Evolutionary conservation across 35 echinoderm and acorn worm genomes (phyloP).

Genomic region (Apostichopus parvimensis): DNA sequence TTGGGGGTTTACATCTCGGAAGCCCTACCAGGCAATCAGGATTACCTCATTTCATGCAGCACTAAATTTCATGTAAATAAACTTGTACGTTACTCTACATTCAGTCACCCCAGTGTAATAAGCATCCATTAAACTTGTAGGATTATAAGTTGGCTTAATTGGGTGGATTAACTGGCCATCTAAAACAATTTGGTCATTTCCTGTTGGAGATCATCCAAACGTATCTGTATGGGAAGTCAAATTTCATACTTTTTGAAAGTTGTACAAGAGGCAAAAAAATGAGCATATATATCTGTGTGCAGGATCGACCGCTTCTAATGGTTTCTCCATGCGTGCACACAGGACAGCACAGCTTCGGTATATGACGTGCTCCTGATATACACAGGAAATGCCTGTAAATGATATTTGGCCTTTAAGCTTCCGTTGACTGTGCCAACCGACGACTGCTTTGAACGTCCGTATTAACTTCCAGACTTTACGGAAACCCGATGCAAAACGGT

Average conservation of each 20-base stretch:
- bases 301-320: background rate
- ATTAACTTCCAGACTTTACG: background rate
- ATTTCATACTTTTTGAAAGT: background rate
- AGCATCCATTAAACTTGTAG: too few relatives aligned
- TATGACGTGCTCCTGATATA: background rate
- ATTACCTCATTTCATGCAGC: too few relatives aligned
- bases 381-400: background rate
- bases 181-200: background rate
- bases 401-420: background rate
- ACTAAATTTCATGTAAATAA: too few relatives aligned
- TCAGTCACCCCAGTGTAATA: too few relatives aligned
- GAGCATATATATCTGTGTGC: too few relatives aligned
- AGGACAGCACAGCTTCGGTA: background rate
- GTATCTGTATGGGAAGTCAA: background rate
- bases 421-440: background rate
- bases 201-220: background rate
- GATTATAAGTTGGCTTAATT: too few relatives aligned
- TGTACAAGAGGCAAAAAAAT: background rate
- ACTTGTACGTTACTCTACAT: too few relatives aligned
- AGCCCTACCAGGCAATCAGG: too few relatives aligned
- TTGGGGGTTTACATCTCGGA: too few relatives aligned
- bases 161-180: too few relatives aligned
- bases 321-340: background rate
- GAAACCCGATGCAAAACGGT: background rate
- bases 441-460: background rate